phyloP scores from a whole-genome alignment of 2,113 vertebrate species.

The Ellobius talpinus region DNA sequence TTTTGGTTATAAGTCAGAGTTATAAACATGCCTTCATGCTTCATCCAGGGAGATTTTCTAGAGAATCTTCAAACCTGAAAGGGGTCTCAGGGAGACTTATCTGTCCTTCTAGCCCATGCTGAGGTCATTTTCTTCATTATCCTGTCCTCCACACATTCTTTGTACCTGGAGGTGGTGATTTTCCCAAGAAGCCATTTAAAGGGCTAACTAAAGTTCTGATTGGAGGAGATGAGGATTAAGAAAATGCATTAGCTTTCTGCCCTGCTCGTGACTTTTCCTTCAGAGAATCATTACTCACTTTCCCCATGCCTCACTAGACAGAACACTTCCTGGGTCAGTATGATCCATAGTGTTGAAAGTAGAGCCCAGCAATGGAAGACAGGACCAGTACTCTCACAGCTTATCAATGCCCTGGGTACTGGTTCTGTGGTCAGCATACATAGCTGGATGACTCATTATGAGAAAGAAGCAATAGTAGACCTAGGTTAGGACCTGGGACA shows the following conservation, averaged over 20 bases:
- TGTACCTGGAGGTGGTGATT: neutral
- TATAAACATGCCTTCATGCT: neutral
- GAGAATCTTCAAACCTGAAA: neutral
- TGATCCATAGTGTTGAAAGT: neutral
- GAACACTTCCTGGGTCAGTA: neutral
- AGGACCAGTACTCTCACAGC: neutral
- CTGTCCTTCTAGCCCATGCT: neutral
- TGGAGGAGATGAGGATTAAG: neutral
- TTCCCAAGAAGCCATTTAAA: neutral
- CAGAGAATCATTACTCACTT: neutral
- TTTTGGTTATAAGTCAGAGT: neutral
- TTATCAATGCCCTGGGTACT: neutral
- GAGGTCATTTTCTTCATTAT: neutral
- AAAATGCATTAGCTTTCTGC: neutral
- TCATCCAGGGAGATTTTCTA: neutral
- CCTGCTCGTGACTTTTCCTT: neutral
- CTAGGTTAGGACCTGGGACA: neutral
- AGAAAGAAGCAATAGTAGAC: neutral
- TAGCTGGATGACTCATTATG: neutral
- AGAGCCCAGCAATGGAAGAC: neutral
- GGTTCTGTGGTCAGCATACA: neutral
- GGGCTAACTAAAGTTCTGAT: neutral
- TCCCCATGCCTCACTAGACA: neutral
- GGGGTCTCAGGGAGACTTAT: neutral
- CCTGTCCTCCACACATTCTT: neutral